phyloP scores from a whole-genome alignment of 2,113 vertebrate species.

The Cettia cetti region DNA sequence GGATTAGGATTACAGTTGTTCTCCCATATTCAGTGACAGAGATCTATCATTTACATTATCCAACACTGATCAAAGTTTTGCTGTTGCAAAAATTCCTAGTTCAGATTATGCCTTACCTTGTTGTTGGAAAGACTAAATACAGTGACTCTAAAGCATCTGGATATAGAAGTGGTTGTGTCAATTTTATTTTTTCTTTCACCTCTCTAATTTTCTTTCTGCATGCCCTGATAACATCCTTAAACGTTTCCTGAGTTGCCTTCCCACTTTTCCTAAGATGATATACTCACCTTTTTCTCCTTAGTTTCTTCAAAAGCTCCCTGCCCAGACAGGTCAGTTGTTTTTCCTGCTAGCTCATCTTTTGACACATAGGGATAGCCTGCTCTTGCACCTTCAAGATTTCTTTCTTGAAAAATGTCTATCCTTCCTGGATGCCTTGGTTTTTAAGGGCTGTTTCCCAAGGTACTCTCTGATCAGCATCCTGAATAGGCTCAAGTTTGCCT shows the following conservation, averaged over 20 bases:
- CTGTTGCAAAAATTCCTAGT: not conserved
- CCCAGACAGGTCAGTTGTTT: not conserved
- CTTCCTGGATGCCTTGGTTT: not conserved
- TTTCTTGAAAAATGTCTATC: not conserved
- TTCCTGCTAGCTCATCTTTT: not conserved
- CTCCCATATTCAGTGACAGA: not conserved
- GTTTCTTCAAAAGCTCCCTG: not conserved
- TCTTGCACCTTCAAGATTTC: not conserved
- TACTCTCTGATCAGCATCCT: not conserved
- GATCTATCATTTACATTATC: not conserved
- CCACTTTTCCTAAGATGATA: not conserved
- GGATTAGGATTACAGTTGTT: not conserved
- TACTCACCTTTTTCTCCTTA: not conserved
- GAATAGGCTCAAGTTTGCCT: not conserved
- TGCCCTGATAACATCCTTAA: not conserved
- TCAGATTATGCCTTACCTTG: not conserved
- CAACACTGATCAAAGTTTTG: not conserved
- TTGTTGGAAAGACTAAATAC: not conserved
- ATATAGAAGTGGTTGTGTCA: not conserved
- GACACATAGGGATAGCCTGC: not conserved
- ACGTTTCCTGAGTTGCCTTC: not conserved
- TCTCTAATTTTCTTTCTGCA: not conserved
- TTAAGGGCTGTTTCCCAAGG: not conserved
- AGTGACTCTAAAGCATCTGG: not conserved
- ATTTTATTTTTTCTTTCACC: not conserved